phyloP scores from a whole-genome alignment of 2,888 invertebrate species.

The Habroteleia sp. region DNA sequence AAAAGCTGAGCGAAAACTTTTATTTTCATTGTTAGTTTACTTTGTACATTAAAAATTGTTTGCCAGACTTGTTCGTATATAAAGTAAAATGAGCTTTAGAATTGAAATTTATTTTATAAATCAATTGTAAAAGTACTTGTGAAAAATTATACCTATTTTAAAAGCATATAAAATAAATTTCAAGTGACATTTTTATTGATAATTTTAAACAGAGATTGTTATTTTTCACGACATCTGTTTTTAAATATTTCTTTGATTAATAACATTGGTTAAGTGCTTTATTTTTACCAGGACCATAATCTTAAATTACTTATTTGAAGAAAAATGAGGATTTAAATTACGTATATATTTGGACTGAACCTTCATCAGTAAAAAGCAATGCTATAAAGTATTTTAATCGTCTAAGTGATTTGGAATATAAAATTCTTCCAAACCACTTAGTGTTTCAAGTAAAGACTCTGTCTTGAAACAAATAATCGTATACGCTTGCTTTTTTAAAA shows the following conservation, averaged over 20 bases:
- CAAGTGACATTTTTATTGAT: too few relatives aligned
- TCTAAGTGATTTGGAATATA: constrained; percentile 9
- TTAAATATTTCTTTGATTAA: constrained; percentile 3
- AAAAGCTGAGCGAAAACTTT: too few relatives aligned
- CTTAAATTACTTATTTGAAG: constrained; percentile 10
- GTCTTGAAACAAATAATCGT: constrained; percentile 3
- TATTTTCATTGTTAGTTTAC: too few relatives aligned
- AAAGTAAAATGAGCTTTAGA: too few relatives aligned
- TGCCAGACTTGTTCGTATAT: too few relatives aligned
- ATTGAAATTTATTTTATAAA: too few relatives aligned
- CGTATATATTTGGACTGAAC: constrained; percentile 13
- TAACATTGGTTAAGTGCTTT: constrained; percentile 3
- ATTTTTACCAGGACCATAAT: not conserved
- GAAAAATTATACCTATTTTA: too few relatives aligned
- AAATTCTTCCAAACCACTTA: constrained; percentile 5
- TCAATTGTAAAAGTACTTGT: too few relatives aligned
- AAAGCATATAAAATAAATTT: too few relatives aligned
- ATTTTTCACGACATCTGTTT: not conserved
- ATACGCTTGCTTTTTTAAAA: too few relatives aligned
- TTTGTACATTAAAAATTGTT: too few relatives aligned
- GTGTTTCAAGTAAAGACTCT: constrained; percentile 5
- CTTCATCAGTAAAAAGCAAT: constrained; percentile 5
- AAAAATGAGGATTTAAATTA: constrained; percentile 14
- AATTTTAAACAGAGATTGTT: too few relatives aligned
- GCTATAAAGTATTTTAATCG: constrained; percentile 31